Percentiles rank a stretch among this genome's conserved stretches.
These are phyloP conservation scores for Coregonus ussuriensis DNA, from an alignment of 2,797 vertebrate genomes.

Conservation along the genomic window DNA sequence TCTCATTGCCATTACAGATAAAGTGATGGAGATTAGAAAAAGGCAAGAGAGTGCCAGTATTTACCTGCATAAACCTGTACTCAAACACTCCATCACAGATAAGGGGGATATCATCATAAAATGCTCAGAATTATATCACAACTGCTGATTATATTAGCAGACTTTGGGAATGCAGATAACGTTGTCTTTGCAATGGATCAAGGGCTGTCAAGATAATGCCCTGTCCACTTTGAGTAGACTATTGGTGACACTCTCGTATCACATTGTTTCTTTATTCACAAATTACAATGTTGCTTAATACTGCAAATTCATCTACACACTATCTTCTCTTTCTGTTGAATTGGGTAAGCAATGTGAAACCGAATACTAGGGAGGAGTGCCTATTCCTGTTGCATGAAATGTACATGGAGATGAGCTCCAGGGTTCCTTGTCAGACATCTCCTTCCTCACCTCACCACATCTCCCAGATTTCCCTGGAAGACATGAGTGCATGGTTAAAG, in stretches of 20 bases:
- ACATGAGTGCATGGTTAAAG: not conserved
- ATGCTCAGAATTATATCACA: not conserved
- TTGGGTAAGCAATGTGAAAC: not conserved
- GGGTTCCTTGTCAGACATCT: slow-evolving; percentile 2
- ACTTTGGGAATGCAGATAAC: not conserved
- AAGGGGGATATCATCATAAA: slow-evolving; percentile 1
- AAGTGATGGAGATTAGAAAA: slow-evolving; percentile 1
- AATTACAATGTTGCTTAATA: too few relatives aligned
- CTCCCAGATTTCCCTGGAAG: not conserved
- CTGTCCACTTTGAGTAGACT: not conserved
- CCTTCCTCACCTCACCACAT: not conserved
- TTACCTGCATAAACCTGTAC: slow-evolving; percentile 1
- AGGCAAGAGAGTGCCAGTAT: not conserved
- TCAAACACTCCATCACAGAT: not conserved
- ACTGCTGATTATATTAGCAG: too few relatives aligned
- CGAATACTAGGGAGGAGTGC: not conserved
- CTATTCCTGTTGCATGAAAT: not conserved
- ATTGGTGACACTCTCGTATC: not conserved
- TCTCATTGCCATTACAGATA: not conserved
- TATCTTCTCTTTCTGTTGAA: not conserved
- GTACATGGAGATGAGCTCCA: not conserved
- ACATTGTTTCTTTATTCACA: not conserved
- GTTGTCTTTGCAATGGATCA: not conserved
- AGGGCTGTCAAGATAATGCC: not conserved
- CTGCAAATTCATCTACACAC: not conserved